phyloP scores from a whole-genome alignment of 2,888 invertebrate genomes.

The Cloeon dipterum region DNA sequence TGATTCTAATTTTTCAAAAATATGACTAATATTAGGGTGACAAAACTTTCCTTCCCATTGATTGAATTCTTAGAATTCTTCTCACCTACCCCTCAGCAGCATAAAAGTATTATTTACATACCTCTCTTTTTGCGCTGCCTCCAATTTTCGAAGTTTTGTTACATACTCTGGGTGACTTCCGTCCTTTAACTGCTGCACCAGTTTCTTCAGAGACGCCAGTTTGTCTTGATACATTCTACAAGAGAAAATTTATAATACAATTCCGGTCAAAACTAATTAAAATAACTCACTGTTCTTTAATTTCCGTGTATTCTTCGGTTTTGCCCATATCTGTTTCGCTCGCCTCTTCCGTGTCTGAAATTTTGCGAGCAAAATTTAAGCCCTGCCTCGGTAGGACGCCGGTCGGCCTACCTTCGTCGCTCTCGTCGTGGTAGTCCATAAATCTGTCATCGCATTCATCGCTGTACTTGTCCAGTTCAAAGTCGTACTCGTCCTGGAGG shows the following conservation, averaged over 20 bases:
- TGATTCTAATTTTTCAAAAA: too few relatives aligned
- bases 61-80: too few relatives aligned
- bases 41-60: neutral
- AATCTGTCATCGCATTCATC: conserved; percentile 44
- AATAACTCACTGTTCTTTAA: conserved; percentile 62
- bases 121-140: conserved; percentile 60
- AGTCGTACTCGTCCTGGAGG: conserved; percentile 43
- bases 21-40: neutral
- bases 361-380: conserved; percentile 10
- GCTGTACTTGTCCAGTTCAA: conserved; percentile 47
- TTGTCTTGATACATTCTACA: conserved; percentile 75
- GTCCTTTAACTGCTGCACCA: conserved; percentile 68
- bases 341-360: conserved; percentile 79
- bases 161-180: conserved; percentile 70
- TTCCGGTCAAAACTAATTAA: too few relatives aligned
- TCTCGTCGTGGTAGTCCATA: conserved; percentile 32
- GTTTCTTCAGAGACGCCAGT: conserved; percentile 65
- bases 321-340: conserved; percentile 84
- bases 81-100: too few relatives aligned
- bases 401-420: conserved; percentile 39
- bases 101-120: conserved; percentile 11
- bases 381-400: neutral
- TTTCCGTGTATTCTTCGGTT: conserved; percentile 57
- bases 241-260: neutral
- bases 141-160: conserved; percentile 56